phyloP scores from a whole-genome alignment of 2,797 vertebrate species.

The Pangasius sanitwongsei region DNA sequence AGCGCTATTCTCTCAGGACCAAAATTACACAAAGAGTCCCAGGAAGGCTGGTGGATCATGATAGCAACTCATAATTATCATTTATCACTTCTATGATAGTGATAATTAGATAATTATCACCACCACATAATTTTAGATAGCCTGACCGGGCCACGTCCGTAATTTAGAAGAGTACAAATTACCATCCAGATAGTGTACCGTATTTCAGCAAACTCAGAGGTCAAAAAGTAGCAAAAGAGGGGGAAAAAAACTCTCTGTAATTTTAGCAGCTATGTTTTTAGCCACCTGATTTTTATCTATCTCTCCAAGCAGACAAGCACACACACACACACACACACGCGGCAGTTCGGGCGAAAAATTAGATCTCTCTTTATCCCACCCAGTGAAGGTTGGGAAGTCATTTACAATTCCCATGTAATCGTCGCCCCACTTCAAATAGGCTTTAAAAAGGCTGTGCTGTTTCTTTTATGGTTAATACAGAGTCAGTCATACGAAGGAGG shows the following conservation, averaged over 20 bases:
- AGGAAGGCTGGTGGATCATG: constrained; percentile 22
- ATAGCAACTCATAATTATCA: constrained; percentile 36
- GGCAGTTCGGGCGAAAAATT: constrained; percentile 7
- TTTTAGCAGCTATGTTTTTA: background rate
- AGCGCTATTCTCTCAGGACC: background rate
- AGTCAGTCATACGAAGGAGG: constrained; percentile 11
- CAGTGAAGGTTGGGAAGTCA: background rate
- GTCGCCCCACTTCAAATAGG: background rate
- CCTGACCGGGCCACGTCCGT: background rate
- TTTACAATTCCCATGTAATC: background rate
- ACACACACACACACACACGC: background rate
- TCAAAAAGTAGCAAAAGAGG: constrained; percentile 1
- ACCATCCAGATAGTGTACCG: constrained; percentile 17
- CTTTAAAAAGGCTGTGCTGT: background rate
- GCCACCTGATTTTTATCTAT: background rate
- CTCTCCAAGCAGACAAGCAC: background rate
- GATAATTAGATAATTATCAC: constrained; percentile 43
- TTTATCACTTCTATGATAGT: constrained; percentile 39
- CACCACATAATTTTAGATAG: constrained; percentile 33
- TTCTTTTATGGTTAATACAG: constrained; percentile 20
- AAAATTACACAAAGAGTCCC: constrained; percentile 7
- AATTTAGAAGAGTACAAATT: constrained; percentile 32
- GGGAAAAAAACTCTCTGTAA: background rate
- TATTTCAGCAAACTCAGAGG: constrained; percentile 27
- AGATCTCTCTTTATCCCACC: background rate